Evolutionary conservation across 2,888 invertebrate genomes (phyloP).

Genomic region (Stenodera caucasica): DNA sequence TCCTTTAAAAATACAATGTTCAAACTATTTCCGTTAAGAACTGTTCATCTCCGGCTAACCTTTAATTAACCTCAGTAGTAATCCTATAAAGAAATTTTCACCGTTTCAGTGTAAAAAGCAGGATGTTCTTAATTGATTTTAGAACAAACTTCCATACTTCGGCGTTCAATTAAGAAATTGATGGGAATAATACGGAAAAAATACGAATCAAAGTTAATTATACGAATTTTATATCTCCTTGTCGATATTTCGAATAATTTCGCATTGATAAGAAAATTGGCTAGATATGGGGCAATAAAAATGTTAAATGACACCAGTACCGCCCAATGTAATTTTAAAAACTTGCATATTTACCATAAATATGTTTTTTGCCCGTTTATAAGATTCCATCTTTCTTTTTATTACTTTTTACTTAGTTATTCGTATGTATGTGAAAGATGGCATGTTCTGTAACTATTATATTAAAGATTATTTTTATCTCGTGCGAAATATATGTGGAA

Average conservation of each 20-base stretch:
- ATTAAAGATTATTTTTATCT: slow-evolving; percentile 52
- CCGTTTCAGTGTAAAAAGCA: neutral
- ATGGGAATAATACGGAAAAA: neutral
- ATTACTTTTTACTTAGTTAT: slow-evolving; percentile 14
- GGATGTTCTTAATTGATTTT: neutral
- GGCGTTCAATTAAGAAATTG: neutral
- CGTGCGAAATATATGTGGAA: slow-evolving; percentile 46
- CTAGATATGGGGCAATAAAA: slow-evolving; percentile 22
- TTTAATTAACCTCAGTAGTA: neutral
- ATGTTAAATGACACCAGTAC: slow-evolving; percentile 22
- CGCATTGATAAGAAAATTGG: neutral
- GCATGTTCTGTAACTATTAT: slow-evolving; percentile 52
- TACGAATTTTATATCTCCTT: too few relatives aligned
- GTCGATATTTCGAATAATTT: neutral
- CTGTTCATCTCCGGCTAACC: slow-evolving; percentile 2
- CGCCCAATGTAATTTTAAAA: slow-evolving; percentile 22
- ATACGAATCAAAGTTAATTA: too few relatives aligned
- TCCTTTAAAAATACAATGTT: neutral
- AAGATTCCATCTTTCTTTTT: slow-evolving; percentile 1
- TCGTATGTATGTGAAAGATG: slow-evolving; percentile 44
- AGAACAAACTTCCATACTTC: neutral
- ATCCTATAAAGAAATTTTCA: slow-evolving; percentile 3
- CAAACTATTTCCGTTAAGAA: neutral
- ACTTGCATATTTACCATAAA: slow-evolving; percentile 24
- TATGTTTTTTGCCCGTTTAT: neutral